Base-by-base conservation (phyloP, 2,113 vertebrate species). In the Echinops telfairi region DNA sequence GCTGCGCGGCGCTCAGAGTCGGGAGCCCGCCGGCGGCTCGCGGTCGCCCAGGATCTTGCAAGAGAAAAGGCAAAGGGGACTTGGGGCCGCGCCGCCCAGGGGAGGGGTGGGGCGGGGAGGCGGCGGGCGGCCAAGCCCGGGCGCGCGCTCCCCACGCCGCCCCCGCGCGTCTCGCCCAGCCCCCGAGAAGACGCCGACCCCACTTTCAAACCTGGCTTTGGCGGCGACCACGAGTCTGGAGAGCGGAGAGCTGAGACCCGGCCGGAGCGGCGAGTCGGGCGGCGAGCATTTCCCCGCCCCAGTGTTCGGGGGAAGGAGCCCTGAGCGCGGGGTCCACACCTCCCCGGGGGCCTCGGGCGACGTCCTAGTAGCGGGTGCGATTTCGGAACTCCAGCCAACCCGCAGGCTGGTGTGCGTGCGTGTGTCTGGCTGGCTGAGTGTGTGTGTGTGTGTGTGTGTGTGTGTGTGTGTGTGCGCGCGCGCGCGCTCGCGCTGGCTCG, bases 21-120 rank as follows among this genome's bases (percentile, higher is more conserved):
- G 93, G 3, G 76, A 33, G 92, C 86, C 95, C 71, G 95, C 83
- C 0, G 90, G 97, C 76, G 83, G 97, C 95, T 98, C 92, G 86
- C 95, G 90, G 86, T 96, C 97, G 97, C 96, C 97, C 98, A 97
- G 97, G 93, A 97, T 98, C 98, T 98, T 97, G 97, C 87, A 53
- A 83, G 83, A 92, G 95, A 90, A 95, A 93, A 83, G 80, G 91
- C 23, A 96, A 95, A 91, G 93, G 97, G 96, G 95, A 94, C 96
- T 98, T 73, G 96, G 91, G 77, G 88, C 94, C 43, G 85, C 78
- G 96, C 40, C 94, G 92, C 95, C 43, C 25, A 29, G 47, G 47
- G 47, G 31, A 81, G 88, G 81, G 94, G 87, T 85, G 92, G 91
- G 93, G 95, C 92, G 81, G 93, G 85, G 53, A 68, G 79, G 78